Evolutionary conservation across 2,113 vertebrate species (phyloP).

Genomic region (Leucopsar rothschildi): DNA sequence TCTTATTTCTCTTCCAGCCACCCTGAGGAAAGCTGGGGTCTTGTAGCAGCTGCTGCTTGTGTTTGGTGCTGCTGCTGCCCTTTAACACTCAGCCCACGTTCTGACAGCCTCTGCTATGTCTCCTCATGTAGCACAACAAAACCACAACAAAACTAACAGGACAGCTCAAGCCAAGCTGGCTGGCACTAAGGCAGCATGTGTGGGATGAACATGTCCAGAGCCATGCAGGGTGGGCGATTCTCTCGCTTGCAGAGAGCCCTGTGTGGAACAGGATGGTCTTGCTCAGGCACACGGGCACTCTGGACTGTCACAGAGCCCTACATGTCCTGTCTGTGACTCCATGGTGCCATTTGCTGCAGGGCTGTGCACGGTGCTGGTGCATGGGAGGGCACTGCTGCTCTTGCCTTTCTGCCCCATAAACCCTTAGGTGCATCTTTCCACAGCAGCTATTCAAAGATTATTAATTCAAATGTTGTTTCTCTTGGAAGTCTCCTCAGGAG

Average conservation of each 20-base stretch:
- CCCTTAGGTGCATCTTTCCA: background rate
- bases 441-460: background rate
- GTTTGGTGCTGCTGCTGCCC: background rate
- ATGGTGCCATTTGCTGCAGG: background rate
- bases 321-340: background rate
- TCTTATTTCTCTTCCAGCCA: background rate
- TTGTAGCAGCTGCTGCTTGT: background rate
- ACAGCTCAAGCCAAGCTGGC: background rate
- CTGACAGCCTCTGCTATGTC: background rate
- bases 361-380: accelerated
- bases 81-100: background rate
- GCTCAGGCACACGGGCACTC: accelerated
- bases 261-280: background rate
- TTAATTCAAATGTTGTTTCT: background rate
- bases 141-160: background rate
- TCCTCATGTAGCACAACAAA: background rate
- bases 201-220: background rate
- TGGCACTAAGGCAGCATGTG: accelerated
- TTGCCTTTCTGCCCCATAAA: background rate
- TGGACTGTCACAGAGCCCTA: accelerated
- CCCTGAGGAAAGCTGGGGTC: background rate
- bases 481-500: background rate
- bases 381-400: accelerated
- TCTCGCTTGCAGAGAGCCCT: background rate
- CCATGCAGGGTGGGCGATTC: accelerated